Conservation (phyloP, 2,113 vertebrate species). For the Scalopus aquaticus region DNA sequence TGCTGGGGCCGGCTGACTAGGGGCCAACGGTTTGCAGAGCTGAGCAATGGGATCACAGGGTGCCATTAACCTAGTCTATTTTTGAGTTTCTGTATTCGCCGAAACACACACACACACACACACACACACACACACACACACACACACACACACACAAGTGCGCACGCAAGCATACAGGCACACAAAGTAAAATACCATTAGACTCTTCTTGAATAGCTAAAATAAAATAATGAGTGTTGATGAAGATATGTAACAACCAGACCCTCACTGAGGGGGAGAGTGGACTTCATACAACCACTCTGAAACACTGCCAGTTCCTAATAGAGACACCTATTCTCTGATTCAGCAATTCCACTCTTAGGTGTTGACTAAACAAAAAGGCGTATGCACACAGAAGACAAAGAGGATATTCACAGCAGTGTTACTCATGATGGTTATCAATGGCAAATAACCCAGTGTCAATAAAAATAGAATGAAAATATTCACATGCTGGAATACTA, state of each 20-base stretch:
- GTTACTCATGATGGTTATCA: neutral
- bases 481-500: neutral
- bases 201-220: neutral
- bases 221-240: neutral
- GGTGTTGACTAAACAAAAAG: neutral
- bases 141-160: too few species aligned
- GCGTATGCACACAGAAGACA: neutral
- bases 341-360: neutral
- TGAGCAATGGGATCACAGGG: too few species aligned
- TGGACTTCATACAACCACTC: neutral
- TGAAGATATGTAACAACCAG: neutral
- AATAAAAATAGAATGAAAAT: neutral
- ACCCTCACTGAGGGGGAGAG: neutral
- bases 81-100: neutral
- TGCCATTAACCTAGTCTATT: neutral
- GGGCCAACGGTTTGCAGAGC: too few species aligned
- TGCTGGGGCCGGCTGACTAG: neutral
- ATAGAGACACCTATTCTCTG: neutral
- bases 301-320: neutral
- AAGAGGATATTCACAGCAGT: neutral
- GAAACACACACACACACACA: neutral
- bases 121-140: too few species aligned
- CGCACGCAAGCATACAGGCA: too few species aligned
- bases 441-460: neutral
- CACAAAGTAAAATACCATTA: neutral